A percentile compares a stretch with the other conserved stretches of the same genome.
Evolutionary conservation across 2,888 invertebrate species (phyloP).

Genomic region (Steinernema scapterisci): DNA sequence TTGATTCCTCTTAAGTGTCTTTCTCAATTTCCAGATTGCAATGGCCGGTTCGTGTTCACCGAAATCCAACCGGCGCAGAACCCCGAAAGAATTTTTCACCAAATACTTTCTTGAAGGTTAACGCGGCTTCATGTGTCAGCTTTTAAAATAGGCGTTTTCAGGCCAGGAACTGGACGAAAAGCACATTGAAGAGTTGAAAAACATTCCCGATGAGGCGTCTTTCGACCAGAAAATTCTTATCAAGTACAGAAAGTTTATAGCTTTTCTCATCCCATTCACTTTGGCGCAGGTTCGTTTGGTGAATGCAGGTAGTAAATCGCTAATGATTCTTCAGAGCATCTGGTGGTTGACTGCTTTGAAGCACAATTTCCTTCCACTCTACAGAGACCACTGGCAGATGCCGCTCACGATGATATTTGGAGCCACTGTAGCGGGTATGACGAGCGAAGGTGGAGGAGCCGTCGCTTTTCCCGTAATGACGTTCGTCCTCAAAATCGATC

Average conservation of each 20-base stretch:
- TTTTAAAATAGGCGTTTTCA: conserved; percentile 37
- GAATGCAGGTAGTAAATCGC: no score
- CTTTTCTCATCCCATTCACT: conserved; percentile 48
- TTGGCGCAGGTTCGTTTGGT: conserved; percentile 47
- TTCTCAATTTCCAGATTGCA: no score
- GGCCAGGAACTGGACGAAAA: conserved; percentile 50
- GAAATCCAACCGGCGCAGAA: neutral
- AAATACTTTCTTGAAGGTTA: conserved; percentile 29
- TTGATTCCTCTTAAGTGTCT: no score
- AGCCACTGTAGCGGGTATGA: conserved; percentile 61
- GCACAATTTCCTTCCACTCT: conserved; percentile 55
- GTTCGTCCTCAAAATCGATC: conserved; percentile 56
- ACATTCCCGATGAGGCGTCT: conserved; percentile 44
- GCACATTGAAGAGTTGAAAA: conserved; percentile 42
- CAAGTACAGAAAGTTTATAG: conserved; percentile 50
- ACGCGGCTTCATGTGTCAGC: neutral
- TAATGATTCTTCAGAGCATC: conserved; percentile 40
- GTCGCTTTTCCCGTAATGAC: conserved; percentile 61
- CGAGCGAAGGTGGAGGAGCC: conserved; percentile 55
- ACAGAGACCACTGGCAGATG: conserved; percentile 57
- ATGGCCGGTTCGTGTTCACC: no score
- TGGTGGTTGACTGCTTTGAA: conserved; percentile 60
- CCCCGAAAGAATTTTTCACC: conserved; percentile 14
- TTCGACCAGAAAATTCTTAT: conserved; percentile 45
- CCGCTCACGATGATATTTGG: conserved; percentile 62